A percentile compares a stretch with the other conserved stretches of the same genome.
phyloP scores from a whole-genome alignment of 2,888 invertebrate species.

The Hemistola chrysoprasaria region DNA sequence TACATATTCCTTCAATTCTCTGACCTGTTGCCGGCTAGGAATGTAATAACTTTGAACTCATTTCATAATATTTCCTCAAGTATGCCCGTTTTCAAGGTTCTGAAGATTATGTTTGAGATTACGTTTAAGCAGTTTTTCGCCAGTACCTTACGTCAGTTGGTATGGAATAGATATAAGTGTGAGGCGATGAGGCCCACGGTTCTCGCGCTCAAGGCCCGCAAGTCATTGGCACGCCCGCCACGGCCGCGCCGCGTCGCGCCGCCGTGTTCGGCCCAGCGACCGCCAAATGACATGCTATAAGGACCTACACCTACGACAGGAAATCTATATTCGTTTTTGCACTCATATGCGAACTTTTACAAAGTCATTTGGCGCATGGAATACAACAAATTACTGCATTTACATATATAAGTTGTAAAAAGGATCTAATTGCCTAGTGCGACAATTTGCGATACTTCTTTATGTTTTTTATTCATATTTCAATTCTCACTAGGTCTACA shows the following conservation, averaged over 20 bases:
- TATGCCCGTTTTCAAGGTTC: too few relatives aligned
- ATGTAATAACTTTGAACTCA: too few relatives aligned
- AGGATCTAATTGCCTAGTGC: too few relatives aligned
- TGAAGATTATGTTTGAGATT: constrained; percentile 4
- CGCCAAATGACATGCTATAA: constrained; percentile 41
- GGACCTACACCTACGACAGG: constrained; percentile 13
- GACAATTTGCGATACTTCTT: too few relatives aligned
- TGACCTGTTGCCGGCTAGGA: too few relatives aligned
- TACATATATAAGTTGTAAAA: too few relatives aligned
- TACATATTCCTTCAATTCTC: too few relatives aligned
- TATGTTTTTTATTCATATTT: too few relatives aligned
- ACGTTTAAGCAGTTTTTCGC: constrained; percentile 11
- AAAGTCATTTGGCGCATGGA: not conserved
- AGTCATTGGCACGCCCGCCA: constrained; percentile 62
- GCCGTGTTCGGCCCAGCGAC: constrained; percentile 35
- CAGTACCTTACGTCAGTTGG: constrained; percentile 23
- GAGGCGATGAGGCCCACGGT: constrained; percentile 44
- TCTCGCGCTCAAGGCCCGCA: constrained; percentile 63
- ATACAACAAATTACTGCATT: too few relatives aligned
- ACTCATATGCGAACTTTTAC: not conserved
- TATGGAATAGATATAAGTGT: constrained; percentile 19
- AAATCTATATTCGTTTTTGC: constrained; percentile 8
- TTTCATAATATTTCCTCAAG: too few relatives aligned
- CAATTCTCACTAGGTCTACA: too few relatives aligned
- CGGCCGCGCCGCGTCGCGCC: constrained; percentile 26